Percentiles rank a stretch among this genome's conserved stretches.
phyloP scores from a whole-genome alignment of 1,140 invertebrate genomes.

The Ladona fulva region DNA sequence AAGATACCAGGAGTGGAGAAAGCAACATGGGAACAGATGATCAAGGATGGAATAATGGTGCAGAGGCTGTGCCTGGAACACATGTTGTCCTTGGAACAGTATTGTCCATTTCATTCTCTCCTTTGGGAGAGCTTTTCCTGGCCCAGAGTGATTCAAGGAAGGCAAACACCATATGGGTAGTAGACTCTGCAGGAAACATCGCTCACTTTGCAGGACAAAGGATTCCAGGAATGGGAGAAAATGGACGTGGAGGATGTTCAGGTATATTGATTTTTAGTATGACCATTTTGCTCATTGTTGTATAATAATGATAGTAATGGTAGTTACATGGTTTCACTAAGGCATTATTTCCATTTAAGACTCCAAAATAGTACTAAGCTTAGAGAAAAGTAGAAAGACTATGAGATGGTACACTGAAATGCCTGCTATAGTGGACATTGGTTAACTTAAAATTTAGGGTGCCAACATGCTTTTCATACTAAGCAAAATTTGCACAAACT shows the following conservation, averaged over 20 bases:
- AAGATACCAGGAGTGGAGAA: conserved; percentile 23
- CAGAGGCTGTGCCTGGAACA: conserved; percentile 35
- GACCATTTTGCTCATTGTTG: too few relatives aligned
- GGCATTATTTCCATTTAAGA: too few relatives aligned
- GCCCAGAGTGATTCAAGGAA: conserved; percentile 86
- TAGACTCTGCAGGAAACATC: conserved; percentile 73
- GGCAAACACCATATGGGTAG: conserved; percentile 76
- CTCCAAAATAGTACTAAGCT: too few relatives aligned
- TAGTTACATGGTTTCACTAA: too few relatives aligned
- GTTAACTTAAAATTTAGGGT: too few relatives aligned
- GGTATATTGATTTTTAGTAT: neutral
- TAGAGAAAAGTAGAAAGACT: too few relatives aligned
- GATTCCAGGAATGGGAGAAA: conserved; percentile 30
- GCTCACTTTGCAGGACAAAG: conserved; percentile 60
- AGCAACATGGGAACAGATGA: conserved; percentile 28
- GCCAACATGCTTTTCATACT: too few relatives aligned
- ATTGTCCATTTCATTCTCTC: conserved; percentile 78
- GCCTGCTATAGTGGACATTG: too few relatives aligned
- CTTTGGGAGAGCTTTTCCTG: conserved; percentile 86
- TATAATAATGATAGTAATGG: too few relatives aligned
- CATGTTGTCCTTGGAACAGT: conserved; percentile 58
- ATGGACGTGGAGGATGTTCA: conserved; percentile 34
- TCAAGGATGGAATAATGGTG: conserved; percentile 28
- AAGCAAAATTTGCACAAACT: too few relatives aligned
- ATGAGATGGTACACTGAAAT: too few relatives aligned